Percentiles rank a stretch among this genome's conserved stretches.
phyloP scores from a whole-genome alignment of 1,140 invertebrate genomes.

The Eriocheir sinensis region DNA sequence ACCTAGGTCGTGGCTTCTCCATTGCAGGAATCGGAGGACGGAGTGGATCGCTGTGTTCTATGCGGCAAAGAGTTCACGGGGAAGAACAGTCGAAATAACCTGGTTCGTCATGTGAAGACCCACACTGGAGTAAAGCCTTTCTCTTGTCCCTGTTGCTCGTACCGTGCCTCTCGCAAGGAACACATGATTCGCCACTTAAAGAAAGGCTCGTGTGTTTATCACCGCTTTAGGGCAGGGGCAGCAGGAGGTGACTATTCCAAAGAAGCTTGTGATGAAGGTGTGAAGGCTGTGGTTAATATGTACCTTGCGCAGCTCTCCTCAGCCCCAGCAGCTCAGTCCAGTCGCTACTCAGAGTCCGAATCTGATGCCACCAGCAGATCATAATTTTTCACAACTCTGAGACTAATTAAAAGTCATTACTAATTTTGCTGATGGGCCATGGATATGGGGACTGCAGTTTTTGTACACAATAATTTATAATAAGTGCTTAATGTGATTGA shows the following conservation, averaged over 20 bases:
- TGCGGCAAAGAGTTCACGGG: slow-evolving; percentile 79
- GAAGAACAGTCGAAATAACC: slow-evolving; percentile 79
- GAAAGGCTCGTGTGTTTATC: slow-evolving; percentile 78
- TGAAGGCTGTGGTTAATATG: slow-evolving; percentile 76
- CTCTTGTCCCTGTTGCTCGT: slow-evolving; percentile 77
- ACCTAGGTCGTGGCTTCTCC: slow-evolving; percentile 75
- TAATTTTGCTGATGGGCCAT: not conserved
- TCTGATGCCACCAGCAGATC: slow-evolving; percentile 56
- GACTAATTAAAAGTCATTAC: not conserved
- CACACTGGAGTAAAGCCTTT: slow-evolving; percentile 78
- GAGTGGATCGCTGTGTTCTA: slow-evolving; percentile 78
- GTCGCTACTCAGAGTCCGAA: slow-evolving; percentile 66
- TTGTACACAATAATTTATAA: slow-evolving; percentile 41
- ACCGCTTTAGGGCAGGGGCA: slow-evolving; percentile 74
- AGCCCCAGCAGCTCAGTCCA: slow-evolving; percentile 43
- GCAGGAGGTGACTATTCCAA: slow-evolving; percentile 56
- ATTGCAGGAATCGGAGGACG: slow-evolving; percentile 77
- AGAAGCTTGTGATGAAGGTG: slow-evolving; percentile 74
- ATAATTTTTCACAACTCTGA: not conserved
- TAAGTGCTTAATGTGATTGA: slow-evolving; percentile 17
- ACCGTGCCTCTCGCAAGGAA: slow-evolving; percentile 78
- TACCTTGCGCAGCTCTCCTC: slow-evolving; percentile 74
- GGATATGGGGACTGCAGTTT: not conserved
- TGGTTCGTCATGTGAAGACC: slow-evolving; percentile 77
- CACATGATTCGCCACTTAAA: slow-evolving; percentile 78